Conservation (phyloP, 2,113 vertebrate genomes). For the Lophura nycthemera region DNA sequence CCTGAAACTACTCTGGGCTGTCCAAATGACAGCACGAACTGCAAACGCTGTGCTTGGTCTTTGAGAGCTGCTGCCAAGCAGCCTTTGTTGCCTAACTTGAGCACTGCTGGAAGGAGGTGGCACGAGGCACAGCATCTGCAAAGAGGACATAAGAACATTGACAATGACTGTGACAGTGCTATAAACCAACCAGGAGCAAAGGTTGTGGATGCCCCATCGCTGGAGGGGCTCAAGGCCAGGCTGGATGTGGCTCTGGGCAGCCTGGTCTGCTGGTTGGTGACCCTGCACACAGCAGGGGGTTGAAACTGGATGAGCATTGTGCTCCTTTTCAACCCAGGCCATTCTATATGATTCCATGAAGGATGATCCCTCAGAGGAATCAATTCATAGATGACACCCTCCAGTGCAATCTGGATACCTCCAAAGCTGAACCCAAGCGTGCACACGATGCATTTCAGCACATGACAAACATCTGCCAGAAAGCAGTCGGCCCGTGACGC, state of each 20-base stretch:
- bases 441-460: not conserved
- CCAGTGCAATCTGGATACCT: rapidly evolving
- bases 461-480: not conserved
- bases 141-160: not conserved
- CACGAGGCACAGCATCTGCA: not conserved
- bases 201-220: too few species aligned
- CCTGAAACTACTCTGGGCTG: not conserved
- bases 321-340: too few species aligned
- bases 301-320: too few species aligned
- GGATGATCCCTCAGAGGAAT: not conserved
- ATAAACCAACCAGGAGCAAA: not conserved
- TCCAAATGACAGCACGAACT: not conserved
- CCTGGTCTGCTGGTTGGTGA: too few species aligned
- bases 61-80: not conserved
- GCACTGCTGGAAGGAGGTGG: not conserved
- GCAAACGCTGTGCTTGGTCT: not conserved
- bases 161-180: not conserved
- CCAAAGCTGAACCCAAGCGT: not conserved
- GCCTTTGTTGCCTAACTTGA: not conserved
- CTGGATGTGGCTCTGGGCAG: too few species aligned
- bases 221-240: too few species aligned
- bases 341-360: too few species aligned
- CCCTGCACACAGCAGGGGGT: too few species aligned
- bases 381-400: not conserved
- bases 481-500: rapidly evolving